Percentiles rank a stretch among this genome's conserved stretches.
These are phyloP conservation scores for Drosophila quadrilineata DNA, from an alignment of 1,140 invertebrate species.

Conservation along the genomic window DNA sequence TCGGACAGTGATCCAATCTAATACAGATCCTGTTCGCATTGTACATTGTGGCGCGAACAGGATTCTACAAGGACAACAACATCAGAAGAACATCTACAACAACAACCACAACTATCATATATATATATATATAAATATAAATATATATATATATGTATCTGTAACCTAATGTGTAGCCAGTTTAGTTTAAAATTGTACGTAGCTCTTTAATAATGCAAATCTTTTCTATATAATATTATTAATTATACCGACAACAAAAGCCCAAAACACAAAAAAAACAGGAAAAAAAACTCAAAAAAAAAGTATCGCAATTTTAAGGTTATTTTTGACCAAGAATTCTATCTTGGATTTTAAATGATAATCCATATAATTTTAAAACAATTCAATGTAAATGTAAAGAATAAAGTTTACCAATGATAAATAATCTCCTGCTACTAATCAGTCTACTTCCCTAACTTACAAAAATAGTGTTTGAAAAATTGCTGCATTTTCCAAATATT, in stretches of 20 bases:
- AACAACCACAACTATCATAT: conserved; percentile 29
- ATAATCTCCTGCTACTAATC: conserved; percentile 13
- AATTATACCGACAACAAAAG: not conserved
- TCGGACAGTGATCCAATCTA: not conserved
- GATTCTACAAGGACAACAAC: not conserved
- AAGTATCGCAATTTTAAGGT: no score
- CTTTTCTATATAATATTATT: conserved; percentile 26
- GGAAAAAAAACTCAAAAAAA: no score
- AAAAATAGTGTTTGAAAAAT: no score
- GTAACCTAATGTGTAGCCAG: conserved; percentile 72
- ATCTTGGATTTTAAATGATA: conserved; percentile 39
- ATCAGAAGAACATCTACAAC: not conserved
- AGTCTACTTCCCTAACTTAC: not conserved
- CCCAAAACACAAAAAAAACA: not conserved
- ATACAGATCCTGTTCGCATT: conserved; percentile 13
- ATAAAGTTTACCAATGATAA: conserved; percentile 78
- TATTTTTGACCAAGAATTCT: conserved; percentile 4
- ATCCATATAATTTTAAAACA: conserved; percentile 59
- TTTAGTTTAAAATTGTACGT: conserved; percentile 67
- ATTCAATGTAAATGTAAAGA: conserved; percentile 73
- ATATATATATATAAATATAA: no score
- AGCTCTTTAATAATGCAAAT: conserved; percentile 48
- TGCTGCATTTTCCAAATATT: no score
- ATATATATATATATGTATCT: no score
- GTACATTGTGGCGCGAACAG: conserved; percentile 25